Percentiles rank a stretch among this genome's conserved stretches.
Conservation (phyloP, 2,888 invertebrate species). For the Apodemia mormo region DNA sequence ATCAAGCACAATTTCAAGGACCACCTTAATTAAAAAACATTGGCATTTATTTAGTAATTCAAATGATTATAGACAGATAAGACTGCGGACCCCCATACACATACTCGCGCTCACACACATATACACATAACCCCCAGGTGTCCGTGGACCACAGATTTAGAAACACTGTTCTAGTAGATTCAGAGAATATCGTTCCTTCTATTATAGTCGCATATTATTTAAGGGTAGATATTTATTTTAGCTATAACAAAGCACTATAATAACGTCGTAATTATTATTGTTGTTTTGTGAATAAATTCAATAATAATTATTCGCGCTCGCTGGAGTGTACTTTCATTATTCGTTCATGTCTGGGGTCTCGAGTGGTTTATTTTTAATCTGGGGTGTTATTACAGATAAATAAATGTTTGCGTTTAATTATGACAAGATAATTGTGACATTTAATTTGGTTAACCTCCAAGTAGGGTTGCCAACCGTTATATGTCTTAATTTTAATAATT, state of each 20-base stretch:
- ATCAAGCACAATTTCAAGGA: too few species aligned
- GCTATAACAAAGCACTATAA: background rate
- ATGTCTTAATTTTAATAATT: background rate
- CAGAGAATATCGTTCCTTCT: too few species aligned
- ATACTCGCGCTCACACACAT: too few species aligned
- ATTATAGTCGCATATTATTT: too few species aligned
- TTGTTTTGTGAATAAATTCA: background rate
- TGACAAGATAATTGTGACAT: conserved; percentile 5
- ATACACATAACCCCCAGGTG: too few species aligned
- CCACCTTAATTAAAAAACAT: too few species aligned
- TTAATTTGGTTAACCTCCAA: background rate
- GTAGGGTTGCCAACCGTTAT: background rate
- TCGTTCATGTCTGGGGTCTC: conserved; percentile 19
- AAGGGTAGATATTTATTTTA: background rate
- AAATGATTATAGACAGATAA: too few species aligned
- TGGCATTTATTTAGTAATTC: too few species aligned
- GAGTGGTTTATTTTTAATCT: conserved; percentile 39
- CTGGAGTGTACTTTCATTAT: background rate
- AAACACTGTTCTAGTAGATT: too few species aligned
- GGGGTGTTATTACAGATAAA: conserved; percentile 37
- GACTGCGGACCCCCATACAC: too few species aligned
- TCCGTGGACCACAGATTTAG: too few species aligned
- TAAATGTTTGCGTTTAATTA: conserved; percentile 35
- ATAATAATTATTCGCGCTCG: background rate
- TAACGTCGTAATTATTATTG: background rate